Conservation (phyloP, 2,888 invertebrate genomes). For the Stomorhina lunata region DNA sequence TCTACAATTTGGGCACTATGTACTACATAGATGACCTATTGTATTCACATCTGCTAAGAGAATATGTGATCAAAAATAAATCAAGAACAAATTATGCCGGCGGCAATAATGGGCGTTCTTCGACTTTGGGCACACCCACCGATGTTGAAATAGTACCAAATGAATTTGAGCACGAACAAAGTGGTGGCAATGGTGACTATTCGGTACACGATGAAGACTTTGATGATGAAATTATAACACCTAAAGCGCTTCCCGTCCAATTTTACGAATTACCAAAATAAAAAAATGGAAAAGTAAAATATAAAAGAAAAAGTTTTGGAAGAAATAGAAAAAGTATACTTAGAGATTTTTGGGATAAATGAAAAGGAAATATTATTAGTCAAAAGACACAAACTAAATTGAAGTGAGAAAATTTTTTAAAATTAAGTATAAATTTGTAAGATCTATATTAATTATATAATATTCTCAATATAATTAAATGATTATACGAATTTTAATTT, state of each 20-base stretch:
- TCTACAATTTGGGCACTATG: constrained; percentile 85
- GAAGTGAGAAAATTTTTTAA: constrained; percentile 39
- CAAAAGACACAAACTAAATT: constrained; percentile 34
- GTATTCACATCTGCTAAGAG: constrained; percentile 79
- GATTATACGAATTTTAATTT: constrained; percentile 24
- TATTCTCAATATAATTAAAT: constrained; percentile 49
- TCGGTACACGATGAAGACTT: constrained; percentile 78
- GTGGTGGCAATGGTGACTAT: constrained; percentile 73
- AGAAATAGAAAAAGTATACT: constrained; percentile 20
- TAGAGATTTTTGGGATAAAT: constrained; percentile 23
- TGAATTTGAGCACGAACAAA: constrained; percentile 77
- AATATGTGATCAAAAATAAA: constrained; percentile 74
- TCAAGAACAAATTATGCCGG: constrained; percentile 73
- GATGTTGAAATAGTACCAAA: constrained; percentile 79
- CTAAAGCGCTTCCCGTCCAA: constrained; percentile 79
- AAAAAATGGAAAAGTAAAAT: constrained; percentile 10
- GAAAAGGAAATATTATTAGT: constrained; percentile 16
- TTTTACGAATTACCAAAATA: constrained; percentile 78
- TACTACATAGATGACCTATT: constrained; percentile 83
- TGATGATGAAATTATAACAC: constrained; percentile 79
- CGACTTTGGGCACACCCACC: constrained; percentile 71
- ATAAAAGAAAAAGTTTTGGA: constrained; percentile 10
- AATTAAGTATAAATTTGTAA: constrained; percentile 52
- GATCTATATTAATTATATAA: constrained; percentile 26
- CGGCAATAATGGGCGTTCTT: constrained; percentile 69